Base-by-base conservation (phyloP, 2,113 vertebrate species). In the Chaenogobius annularis region DNA sequence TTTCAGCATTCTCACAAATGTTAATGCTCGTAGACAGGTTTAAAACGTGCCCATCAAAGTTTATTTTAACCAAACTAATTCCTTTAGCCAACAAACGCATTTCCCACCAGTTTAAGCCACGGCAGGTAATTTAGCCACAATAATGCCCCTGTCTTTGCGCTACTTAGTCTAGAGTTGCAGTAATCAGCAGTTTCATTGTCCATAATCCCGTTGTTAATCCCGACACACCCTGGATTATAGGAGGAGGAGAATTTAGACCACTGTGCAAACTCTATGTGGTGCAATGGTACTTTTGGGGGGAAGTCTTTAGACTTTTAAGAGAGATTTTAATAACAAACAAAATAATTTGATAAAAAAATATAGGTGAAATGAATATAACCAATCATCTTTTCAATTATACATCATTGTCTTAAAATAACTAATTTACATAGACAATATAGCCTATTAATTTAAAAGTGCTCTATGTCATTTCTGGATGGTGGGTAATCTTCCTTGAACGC, bases 101-200 rank as follows among this genome's bases (percentile, higher is more conserved):
- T 55, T 22, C 19, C 19, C 19, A 22, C n/a, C 46, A 75, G 40
- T 19, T 37, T 26, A 66, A 74, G 62, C 56, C 65, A 62, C 10
- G 64, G 7, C 63, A 75, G 72, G 66, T 72, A 58, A 72, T 79
- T 73, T 52, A 47, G 48, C 64, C 70, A 80, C 58, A 69, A 65
- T 31, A 1, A 31, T 15, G 54, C 37, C 35, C 37, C 47, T 52
- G 70, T 73, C 52, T 59, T 70, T 64, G 61, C 26, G 35, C 58
- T 64, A 68, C 69, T 12, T 46, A 72, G 62, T 64, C 61, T 65
- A 66, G 50, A 73, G 77, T 83, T 79, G 83, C 79, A 79, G 82
- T 88, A 89, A 88, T 90, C 88, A 89, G 54, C 54, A 86, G 83
- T 83, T 83, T 67, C 79, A 88, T 88, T 89, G 85, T 89, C 88